phyloP scores from a whole-genome alignment of 2,888 invertebrate species.

The Spodoptera picta region DNA sequence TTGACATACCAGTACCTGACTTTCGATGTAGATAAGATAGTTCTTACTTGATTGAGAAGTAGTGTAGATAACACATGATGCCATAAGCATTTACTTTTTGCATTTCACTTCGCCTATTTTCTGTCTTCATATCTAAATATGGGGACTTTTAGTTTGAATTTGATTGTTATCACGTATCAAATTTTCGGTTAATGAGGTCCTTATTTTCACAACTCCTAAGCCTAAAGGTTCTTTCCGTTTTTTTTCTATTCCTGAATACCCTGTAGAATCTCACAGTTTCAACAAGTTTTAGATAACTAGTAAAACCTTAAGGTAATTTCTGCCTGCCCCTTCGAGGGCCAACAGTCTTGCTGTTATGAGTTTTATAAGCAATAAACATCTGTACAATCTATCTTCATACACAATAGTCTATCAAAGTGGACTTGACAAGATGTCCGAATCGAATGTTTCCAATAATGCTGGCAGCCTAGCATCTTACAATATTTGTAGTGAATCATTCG shows the following conservation, averaged over 20 bases:
- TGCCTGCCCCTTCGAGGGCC: no score
- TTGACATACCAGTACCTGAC: slow-evolving; percentile 35
- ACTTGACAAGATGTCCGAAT: slow-evolving; percentile 63
- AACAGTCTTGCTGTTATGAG: slow-evolving; percentile 10
- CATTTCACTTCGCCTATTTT: background rate
- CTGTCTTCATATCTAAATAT: no score
- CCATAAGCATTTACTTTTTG: slow-evolving; percentile 8
- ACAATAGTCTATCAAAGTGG: slow-evolving; percentile 72
- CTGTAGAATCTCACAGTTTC: no score
- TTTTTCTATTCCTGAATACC: no score
- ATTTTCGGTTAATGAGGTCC: no score
- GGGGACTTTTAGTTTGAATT: no score
- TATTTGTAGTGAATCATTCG: slow-evolving; percentile 66
- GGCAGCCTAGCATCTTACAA: slow-evolving; percentile 71
- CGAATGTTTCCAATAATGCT: slow-evolving; percentile 64
- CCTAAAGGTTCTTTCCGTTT: no score
- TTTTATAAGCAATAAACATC: slow-evolving; percentile 42
- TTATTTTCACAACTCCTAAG: no score
- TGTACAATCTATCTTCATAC: slow-evolving; percentile 49
- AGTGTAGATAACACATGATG: slow-evolving; percentile 45
- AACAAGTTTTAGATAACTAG: no score
- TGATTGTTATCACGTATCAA: no score
- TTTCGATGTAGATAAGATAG: slow-evolving; percentile 45
- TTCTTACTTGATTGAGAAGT: slow-evolving; percentile 53
- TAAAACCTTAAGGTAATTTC: no score